Evolutionary conservation across 2,797 vertebrate species (phyloP).

Genomic region (Jordanella pulchra): DNA sequence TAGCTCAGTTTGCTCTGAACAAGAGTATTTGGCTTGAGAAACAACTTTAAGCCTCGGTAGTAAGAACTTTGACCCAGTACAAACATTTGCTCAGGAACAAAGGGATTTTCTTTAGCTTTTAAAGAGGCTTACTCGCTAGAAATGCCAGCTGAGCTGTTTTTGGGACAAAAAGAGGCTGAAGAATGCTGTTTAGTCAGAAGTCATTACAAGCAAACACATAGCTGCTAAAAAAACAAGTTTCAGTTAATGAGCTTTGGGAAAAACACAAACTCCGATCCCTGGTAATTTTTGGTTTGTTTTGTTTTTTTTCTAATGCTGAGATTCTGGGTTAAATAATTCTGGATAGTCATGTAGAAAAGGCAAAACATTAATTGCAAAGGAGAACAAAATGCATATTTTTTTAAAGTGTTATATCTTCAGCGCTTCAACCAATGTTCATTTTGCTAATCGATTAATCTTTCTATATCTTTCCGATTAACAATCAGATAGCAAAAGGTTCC

Average conservation of each 20-base stretch:
- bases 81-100: slow-evolving; percentile 32
- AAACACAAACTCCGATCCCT: neutral
- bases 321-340: neutral
- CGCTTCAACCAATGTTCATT: no score
- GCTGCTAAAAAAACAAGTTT: slow-evolving; percentile 2
- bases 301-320: neutral
- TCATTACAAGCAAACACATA: slow-evolving; percentile 32
- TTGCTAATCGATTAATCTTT: no score
- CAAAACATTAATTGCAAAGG: no score
- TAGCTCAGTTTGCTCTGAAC: slow-evolving; percentile 6
- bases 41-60: slow-evolving; percentile 16
- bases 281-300: no score
- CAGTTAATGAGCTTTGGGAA: slow-evolving; percentile 19
- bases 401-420: no score
- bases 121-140: slow-evolving; percentile 55
- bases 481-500: no score
- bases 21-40: slow-evolving; percentile 11
- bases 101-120: slow-evolving; percentile 63
- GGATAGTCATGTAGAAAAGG: no score
- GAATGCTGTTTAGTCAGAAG: slow-evolving; percentile 26
- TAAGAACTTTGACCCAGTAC: slow-evolving; percentile 20
- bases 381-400: no score
- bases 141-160: slow-evolving; percentile 42
- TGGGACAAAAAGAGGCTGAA: slow-evolving; percentile 29
- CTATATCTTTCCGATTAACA: no score